A percentile compares a stretch with the other conserved stretches of the same genome.
phyloP scores from a whole-genome alignment of 2,113 vertebrate genomes.

The Megaceryle torquata region DNA sequence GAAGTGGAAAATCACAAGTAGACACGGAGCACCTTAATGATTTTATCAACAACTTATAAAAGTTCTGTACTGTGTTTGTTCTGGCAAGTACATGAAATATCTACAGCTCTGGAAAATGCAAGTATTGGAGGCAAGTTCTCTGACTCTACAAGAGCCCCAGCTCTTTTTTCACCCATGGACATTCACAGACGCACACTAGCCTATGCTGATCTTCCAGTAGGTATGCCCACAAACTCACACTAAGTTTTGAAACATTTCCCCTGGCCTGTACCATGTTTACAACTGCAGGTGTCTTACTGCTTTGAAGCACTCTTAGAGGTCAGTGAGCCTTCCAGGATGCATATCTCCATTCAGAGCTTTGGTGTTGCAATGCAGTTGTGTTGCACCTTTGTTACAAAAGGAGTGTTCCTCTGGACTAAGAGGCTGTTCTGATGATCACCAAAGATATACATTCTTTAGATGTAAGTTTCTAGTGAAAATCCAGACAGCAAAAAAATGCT shows the following conservation, averaged over 20 bases:
- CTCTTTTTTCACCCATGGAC: neutral
- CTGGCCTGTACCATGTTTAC: neutral
- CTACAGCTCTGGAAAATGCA: neutral
- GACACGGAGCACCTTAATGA: neutral
- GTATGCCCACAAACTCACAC: neutral
- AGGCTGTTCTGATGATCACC: neutral
- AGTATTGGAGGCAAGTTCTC: neutral
- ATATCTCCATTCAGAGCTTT: neutral
- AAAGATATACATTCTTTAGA: neutral
- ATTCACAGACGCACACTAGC: neutral
- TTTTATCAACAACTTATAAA: neutral
- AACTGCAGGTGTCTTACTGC: neutral
- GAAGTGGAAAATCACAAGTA: conserved; percentile 19
- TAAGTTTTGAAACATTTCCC: neutral
- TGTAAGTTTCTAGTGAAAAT: neutral
- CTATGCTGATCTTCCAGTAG: neutral
- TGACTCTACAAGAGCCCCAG: neutral
- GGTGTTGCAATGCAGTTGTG: neutral
- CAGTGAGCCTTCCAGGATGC: neutral
- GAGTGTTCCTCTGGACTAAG: neutral
- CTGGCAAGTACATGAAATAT: neutral
- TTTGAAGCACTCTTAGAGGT: neutral
- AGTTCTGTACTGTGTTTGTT: neutral
- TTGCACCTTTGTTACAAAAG: neutral
- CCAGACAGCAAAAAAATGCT: neutral